A percentile compares a stretch with the other conserved stretches of the same genome.
phyloP scores from a whole-genome alignment of 1,140 invertebrate genomes.

The Leptonema lineaticorne region DNA sequence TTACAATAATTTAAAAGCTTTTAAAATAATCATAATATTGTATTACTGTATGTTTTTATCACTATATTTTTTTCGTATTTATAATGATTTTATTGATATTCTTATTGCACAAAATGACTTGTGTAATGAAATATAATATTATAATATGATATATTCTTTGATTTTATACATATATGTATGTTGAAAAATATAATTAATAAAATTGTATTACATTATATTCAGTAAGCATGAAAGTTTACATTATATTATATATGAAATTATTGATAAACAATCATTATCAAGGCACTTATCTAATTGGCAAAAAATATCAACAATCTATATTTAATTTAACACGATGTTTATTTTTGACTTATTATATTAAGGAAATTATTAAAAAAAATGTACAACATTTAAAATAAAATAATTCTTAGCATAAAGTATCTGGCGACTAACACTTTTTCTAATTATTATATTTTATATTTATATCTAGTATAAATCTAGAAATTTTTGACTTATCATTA shows the following conservation, averaged over 20 bases:
- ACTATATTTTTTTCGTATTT: neutral
- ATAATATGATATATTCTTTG: slow-evolving; percentile 9
- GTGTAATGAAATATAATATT: neutral
- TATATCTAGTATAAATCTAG: neutral
- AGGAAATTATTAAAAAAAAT: no score
- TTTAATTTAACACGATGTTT: no score
- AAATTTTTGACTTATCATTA: neutral
- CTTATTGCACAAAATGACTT: neutral
- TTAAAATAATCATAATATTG: neutral
- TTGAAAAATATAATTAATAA: neutral
- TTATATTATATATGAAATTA: no score
- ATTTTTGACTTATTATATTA: no score
- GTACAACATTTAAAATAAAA: neutral
- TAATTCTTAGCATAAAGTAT: no score
- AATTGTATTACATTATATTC: neutral
- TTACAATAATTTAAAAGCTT: neutral
- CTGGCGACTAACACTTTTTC: neutral
- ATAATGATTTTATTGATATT: slow-evolving; percentile 11
- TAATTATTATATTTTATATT: neutral
- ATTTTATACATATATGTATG: neutral
- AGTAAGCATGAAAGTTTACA: no score
- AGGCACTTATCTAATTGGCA: slow-evolving; percentile 1
- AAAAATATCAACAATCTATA: no score
- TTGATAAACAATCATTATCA: no score
- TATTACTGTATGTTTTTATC: neutral